Base-by-base conservation (phyloP, 2,888 invertebrate species). In the Hypena proboscidalis region DNA sequence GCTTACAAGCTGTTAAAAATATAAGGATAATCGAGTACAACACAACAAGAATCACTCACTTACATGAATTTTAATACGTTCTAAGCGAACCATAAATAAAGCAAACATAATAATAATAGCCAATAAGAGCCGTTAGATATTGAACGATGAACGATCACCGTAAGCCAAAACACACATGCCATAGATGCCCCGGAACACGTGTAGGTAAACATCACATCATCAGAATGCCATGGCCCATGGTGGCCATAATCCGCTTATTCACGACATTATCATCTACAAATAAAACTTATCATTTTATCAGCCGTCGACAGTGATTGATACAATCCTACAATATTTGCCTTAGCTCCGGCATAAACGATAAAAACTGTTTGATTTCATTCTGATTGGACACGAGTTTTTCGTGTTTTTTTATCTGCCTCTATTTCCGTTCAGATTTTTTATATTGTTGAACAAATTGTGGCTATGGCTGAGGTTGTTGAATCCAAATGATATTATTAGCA, bases 221-320 rank as follows among this genome's bases (percentile, higher is more conserved):
- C 67, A 75, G 67, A 82, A 77, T 70, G n/a, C n/a, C n/a, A n/a
- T n/a, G n/a, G n/a, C n/a, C n/a, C n/a, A n/a, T n/a, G n/a, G n/a
- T n/a, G 72, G 75, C 77, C 72, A 83, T 85, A 86, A 85, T 86
- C 85, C 85, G 58, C 64, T 71, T 77, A 80, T 83, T 83, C 74
- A 83, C 67, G 59, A 66, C 66, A 63, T 70, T 85, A 85, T 83
- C 85, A 60, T 36, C 39, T 48, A 47, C 55, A 79, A 83, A 78
- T 54, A 69, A 57, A 31, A 42, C 19, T 36, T 36, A 36, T 36
- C 36, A 58, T 43, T 59, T 51, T 60, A 62, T 65, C 61, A 48
- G 27, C 43, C 50, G 56, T 26, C 58, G 80, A 79, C 80, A 81
- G 70, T 77, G 81, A 81, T 81, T 77, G 80, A 81, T 81, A 60